phyloP scores from a whole-genome alignment of 2,113 vertebrate species.

The Colius striatus region DNA sequence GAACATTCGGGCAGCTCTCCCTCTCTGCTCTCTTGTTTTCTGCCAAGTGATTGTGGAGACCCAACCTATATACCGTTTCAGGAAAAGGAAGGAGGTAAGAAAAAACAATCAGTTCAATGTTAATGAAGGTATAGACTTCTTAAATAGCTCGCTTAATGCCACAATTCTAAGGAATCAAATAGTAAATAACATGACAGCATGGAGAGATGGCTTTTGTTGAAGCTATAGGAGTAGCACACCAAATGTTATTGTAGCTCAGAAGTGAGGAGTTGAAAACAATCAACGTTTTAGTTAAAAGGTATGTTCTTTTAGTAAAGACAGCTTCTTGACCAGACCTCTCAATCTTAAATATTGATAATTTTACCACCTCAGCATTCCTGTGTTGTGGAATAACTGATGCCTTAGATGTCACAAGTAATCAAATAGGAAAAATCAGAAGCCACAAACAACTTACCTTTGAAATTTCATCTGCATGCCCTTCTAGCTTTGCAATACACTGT shows the following conservation, averaged over 20 bases:
- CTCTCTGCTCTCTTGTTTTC: background rate
- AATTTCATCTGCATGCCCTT: constrained; percentile 91
- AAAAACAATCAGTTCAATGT: background rate
- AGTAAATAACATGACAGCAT: background rate
- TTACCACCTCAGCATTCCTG: background rate
- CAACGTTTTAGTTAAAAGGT: background rate
- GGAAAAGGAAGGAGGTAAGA: background rate
- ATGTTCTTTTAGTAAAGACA: background rate
- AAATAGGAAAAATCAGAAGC: background rate
- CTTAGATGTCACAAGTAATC: background rate
- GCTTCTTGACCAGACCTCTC: background rate
- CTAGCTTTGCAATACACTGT: constrained; percentile 83
- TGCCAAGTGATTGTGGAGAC: background rate
- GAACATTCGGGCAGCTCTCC: background rate
- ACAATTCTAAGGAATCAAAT: background rate
- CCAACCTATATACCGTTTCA: background rate
- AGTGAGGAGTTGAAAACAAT: background rate
- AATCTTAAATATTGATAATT: background rate
- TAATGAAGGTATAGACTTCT: background rate
- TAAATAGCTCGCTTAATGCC: background rate
- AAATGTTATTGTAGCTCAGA: background rate
- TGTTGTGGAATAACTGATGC: background rate
- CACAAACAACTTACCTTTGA: constrained; percentile 85
- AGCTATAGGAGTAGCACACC: background rate
- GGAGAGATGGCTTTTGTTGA: background rate